Conservation (phyloP, 2,888 invertebrate species). For the Dromius quadrimaculatus region DNA sequence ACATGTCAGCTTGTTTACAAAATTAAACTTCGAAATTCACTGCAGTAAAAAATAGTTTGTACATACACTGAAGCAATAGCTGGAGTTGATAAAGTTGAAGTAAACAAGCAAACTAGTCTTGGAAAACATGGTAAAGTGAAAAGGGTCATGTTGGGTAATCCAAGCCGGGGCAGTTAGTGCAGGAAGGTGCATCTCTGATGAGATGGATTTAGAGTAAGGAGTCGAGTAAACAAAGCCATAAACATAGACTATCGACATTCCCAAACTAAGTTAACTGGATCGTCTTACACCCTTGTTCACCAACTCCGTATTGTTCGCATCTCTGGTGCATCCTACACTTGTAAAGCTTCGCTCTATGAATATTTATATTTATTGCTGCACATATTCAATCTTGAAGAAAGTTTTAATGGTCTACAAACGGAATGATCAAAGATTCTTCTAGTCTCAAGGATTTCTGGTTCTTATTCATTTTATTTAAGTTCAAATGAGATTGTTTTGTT, state of each 20-base stretch:
- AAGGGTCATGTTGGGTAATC: conserved; percentile 42
- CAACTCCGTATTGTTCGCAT: conserved; percentile 19
- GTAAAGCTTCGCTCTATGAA: conserved; percentile 23
- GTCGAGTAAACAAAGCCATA: conserved; percentile 65
- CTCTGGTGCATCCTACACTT: not conserved
- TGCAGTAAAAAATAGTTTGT: conserved; percentile 5
- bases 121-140: conserved; percentile 32
- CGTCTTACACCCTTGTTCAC: conserved; percentile 37
- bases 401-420: conserved; percentile 42
- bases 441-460: conserved; percentile 42
- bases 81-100: conserved; percentile 20
- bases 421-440: conserved; percentile 29
- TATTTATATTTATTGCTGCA: conserved; percentile 38
- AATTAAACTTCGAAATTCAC: no score
- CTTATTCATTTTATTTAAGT: conserved; percentile 43
- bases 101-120: conserved; percentile 25
- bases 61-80: conserved; percentile 1
- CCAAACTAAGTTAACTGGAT: conserved; percentile 26
- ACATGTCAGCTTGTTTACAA: no score
- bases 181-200: conserved; percentile 48
- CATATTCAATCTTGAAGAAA: conserved; percentile 29
- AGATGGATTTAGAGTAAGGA: conserved; percentile 58
- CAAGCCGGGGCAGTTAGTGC: conserved; percentile 44
- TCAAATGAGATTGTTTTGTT: conserved; percentile 37
- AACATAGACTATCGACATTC: conserved; percentile 58